Conservation (phyloP, 2,888 invertebrate species). For the Sialis lutaria region DNA sequence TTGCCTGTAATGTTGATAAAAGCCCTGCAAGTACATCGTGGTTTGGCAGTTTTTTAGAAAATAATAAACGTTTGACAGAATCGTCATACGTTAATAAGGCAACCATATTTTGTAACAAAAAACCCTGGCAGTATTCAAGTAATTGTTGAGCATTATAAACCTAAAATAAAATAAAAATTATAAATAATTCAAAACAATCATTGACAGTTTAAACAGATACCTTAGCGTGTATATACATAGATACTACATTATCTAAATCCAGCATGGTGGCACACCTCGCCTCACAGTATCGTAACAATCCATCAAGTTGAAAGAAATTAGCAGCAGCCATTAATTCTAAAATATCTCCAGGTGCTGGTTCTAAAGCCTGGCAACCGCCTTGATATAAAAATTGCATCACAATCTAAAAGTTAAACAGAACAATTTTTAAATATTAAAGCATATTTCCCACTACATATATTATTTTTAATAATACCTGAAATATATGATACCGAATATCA, state of each 20-base stretch:
- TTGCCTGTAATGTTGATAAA: slow-evolving; percentile 59
- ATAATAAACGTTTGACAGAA: slow-evolving; percentile 70
- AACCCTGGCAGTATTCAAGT: slow-evolving; percentile 80
- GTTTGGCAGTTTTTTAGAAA: slow-evolving; percentile 77
- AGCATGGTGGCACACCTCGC: slow-evolving; percentile 69
- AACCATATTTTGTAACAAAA: slow-evolving; percentile 84
- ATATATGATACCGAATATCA: slow-evolving; percentile 82
- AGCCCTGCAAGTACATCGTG: slow-evolving; percentile 77
- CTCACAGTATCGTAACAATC: slow-evolving; percentile 70
- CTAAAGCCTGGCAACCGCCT: slow-evolving; percentile 64
- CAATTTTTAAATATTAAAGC: neutral
- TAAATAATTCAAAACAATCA: neutral
- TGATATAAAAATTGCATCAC: slow-evolving; percentile 88
- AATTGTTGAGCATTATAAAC: slow-evolving; percentile 76
- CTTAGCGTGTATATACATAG: slow-evolving; percentile 87
- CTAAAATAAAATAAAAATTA: slow-evolving; percentile 24
- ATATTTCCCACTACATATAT: neutral
- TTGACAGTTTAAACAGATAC: slow-evolving; percentile 24
- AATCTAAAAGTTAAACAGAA: slow-evolving; percentile 36
- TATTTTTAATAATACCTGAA: slow-evolving; percentile 46
- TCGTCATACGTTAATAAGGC: slow-evolving; percentile 82
- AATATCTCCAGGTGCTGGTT: slow-evolving; percentile 64
- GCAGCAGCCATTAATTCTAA: slow-evolving; percentile 82
- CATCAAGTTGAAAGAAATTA: slow-evolving; percentile 79
- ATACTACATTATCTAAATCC: slow-evolving; percentile 75